Evolutionary conservation across 2,888 invertebrate species (phyloP), one percentile per base, ranked within the genome.

Genomic region (Acanthopleura granulata): DNA sequence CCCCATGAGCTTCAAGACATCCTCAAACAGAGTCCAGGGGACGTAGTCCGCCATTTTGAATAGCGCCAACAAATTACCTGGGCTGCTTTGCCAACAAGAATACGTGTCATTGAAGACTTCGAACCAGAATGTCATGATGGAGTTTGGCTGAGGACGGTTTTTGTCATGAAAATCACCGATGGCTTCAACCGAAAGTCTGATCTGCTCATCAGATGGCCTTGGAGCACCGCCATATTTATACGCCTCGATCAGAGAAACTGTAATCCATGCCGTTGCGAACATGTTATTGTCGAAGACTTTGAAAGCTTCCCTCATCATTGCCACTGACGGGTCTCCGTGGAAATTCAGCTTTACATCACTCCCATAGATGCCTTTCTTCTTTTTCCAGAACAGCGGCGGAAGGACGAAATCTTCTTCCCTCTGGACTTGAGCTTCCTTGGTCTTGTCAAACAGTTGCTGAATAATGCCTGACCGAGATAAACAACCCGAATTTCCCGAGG

Each of bases 181-280:
- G 0, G 85, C 77, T 25, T 69, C 69, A 29, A 69, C 9, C 1
- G 69, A 29, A 18, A 69, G 18, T 6, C 30, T 18, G 69, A 81
- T 79, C 51, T 75, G 75, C 6, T 78, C 81, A 62, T 82, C 81
- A 16, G 80, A 77, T 15, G 80, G 77, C 62, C 79, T 80, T 4
- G 81, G 80, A 12, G 80, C 79, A 25, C 76, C 77, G 27, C 83
- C 83, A 77, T 82, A 85, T 12, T 76, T 77, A 71, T 79, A 81
- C 9, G 86, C 81, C 74, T 88, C 88, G 14, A 87, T 72, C 51
- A 88, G 74, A 57, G 80, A 80, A 0, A 81, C 78, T 22, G 85
- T 83, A 12, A 88, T 84, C 87, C 87, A 87, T 0, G 85, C 81
- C 0, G 86, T 86, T 0, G 82, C 86, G 75, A 88, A 88, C 85